Evolutionary conservation across 1,140 invertebrate genomes (phyloP).

Genomic region (Habropoda laboriosa): DNA sequence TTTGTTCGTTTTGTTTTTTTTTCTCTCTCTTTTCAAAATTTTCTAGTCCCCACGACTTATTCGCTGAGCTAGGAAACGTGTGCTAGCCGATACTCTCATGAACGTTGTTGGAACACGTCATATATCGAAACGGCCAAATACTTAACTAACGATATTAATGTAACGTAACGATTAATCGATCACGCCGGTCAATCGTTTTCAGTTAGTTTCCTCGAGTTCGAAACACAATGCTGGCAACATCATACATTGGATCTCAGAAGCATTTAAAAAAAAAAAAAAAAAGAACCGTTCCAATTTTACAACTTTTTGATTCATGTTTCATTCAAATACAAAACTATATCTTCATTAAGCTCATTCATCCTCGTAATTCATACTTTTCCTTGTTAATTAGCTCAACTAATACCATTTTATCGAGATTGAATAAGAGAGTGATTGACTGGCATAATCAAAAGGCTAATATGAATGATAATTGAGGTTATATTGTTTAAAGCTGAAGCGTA

Average conservation of each 20-base stretch:
- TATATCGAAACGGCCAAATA: slow-evolving; percentile 79
- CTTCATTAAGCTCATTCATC: background rate
- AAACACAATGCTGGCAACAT: background rate
- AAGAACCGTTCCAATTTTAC: background rate
- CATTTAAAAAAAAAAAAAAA: background rate
- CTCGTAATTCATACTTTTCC: background rate
- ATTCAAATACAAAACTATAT: background rate
- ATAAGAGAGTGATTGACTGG: slow-evolving; percentile 1
- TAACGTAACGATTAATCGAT: slow-evolving; percentile 58
- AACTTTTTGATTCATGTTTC: background rate
- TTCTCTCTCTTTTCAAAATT: slow-evolving; percentile 67
- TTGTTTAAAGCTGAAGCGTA: slow-evolving; percentile 4
- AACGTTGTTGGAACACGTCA: slow-evolving; percentile 64
- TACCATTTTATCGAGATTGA: background rate
- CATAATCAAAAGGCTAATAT: slow-evolving; percentile 8
- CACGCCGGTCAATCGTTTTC: slow-evolving; percentile 57
- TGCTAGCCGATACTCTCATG: slow-evolving; percentile 44
- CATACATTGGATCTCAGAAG: background rate
- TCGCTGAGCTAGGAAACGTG: slow-evolving; percentile 51
- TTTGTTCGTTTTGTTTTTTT: background rate
- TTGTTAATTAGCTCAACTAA: background rate
- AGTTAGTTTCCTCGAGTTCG: background rate
- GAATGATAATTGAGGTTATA: slow-evolving; percentile 36
- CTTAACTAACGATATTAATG: slow-evolving; percentile 67
- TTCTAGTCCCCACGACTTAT: slow-evolving; percentile 72